Percentiles rank a stretch among this genome's conserved stretches.
phyloP scores from a whole-genome alignment of 2,113 vertebrate species.

The Stegastes partitus region DNA sequence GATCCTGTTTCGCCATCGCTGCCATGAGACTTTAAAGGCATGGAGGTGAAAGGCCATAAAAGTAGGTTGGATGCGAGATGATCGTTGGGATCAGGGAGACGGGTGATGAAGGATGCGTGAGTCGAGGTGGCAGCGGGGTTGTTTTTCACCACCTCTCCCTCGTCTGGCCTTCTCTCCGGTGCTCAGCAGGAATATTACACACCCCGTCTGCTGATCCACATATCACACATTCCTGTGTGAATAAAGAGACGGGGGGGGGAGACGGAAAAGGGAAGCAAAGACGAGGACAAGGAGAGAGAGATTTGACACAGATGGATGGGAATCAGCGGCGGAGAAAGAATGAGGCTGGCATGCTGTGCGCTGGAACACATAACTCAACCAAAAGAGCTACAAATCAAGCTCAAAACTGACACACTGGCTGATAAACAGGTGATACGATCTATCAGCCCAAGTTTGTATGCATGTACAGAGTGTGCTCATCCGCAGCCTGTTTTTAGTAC shows the following conservation, averaged over 20 bases:
- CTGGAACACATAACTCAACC: constrained; percentile 25
- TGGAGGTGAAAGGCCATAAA: constrained; percentile 34
- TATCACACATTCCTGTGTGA: constrained; percentile 81
- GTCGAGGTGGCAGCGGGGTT: constrained; percentile 54
- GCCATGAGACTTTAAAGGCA: neutral
- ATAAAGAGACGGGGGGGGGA: constrained; percentile 46
- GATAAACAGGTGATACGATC: constrained; percentile 14
- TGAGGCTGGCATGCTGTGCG: constrained; percentile 32
- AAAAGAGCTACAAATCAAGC: constrained; percentile 50
- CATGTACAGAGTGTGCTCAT: neutral
- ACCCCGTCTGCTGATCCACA: constrained; percentile 77
- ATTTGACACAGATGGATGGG: constrained; percentile 52
- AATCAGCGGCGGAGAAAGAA: constrained; percentile 41
- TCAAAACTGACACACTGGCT: constrained; percentile 43
- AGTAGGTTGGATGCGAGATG: constrained; percentile 14
- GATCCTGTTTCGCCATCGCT: neutral
- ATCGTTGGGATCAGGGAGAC: neutral
- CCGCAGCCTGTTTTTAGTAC: constrained; percentile 10
- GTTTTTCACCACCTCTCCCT: constrained; percentile 66
- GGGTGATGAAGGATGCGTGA: constrained; percentile 59
- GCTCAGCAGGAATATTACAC: constrained; percentile 74
- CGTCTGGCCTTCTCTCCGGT: constrained; percentile 63
- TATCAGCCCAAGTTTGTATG: neutral
- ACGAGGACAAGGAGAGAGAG: constrained; percentile 44
- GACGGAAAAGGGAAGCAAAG: constrained; percentile 45